These are phyloP conservation scores for Oostethus manadensis DNA, from an alignment of 2,113 vertebrate species.

Conservation along the genomic window DNA sequence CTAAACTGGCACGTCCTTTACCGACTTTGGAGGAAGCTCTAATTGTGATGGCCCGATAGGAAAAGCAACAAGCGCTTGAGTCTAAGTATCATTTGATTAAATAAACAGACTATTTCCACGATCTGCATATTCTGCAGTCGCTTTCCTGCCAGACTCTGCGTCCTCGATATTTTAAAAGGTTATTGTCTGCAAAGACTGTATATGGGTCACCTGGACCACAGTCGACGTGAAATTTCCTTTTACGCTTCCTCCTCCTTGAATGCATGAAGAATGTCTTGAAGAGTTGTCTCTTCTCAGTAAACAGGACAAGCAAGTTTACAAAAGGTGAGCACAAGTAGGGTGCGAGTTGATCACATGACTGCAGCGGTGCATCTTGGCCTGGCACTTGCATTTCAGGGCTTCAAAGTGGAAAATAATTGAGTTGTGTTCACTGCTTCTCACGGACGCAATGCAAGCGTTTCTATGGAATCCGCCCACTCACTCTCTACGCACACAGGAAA, in stretches of 20 bases:
- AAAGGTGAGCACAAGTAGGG: conserved; percentile 7
- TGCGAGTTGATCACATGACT: conserved; percentile 1
- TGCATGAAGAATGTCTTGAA: not conserved
- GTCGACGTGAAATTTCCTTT: conserved; percentile 15
- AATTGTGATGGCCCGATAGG: conserved; percentile 39
- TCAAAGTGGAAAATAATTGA: conserved; percentile 37
- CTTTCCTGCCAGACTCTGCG: not conserved
- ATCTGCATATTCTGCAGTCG: not conserved
- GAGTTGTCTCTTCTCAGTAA: conserved; percentile 12
- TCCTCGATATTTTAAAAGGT: not conserved
- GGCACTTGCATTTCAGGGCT: conserved; percentile 14
- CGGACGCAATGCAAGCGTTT: conserved; percentile 40
- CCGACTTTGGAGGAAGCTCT: conserved; percentile 35
- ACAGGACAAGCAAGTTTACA: conserved; percentile 44
- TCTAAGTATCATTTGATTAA: conserved; percentile 16
- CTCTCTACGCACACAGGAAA: conserved; percentile 40
- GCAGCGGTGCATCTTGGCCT: not conserved
- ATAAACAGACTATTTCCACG: conserved; percentile 1
- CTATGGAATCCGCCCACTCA: conserved; percentile 57
- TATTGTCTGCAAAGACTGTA: conserved; percentile 49
- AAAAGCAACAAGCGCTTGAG: conserved; percentile 11
- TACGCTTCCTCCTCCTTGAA: not conserved
- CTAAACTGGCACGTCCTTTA: conserved; percentile 39
- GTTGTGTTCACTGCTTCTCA: conserved; percentile 24
- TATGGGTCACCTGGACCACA: conserved; percentile 43